These are phyloP conservation scores for Eristalis arbustorum DNA, from an alignment of 2,888 invertebrate genomes.

Conservation along the genomic window DNA sequence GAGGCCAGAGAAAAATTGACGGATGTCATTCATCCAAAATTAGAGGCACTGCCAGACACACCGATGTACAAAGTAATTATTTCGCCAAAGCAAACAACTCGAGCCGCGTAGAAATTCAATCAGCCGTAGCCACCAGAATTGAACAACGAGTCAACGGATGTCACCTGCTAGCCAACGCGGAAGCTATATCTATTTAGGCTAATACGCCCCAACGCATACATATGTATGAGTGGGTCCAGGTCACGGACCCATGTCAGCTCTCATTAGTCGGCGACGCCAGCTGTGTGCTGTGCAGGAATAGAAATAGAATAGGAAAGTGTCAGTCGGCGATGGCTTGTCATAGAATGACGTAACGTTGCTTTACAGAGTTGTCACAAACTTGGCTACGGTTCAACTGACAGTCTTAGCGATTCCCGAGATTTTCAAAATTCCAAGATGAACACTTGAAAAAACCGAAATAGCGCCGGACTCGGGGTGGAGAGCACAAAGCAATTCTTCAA, in stretches of 20 bases:
- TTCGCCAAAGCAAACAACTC: background rate
- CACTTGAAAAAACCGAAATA: background rate
- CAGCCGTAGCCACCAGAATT: background rate
- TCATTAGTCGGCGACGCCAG: background rate
- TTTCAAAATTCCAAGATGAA: background rate
- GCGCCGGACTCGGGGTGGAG: background rate
- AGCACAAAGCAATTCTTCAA: background rate
- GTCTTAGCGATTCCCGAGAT: background rate
- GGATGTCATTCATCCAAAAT: background rate
- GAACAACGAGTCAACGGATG: background rate
- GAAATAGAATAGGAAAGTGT: background rate
- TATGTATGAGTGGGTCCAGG: background rate
- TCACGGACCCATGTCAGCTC: background rate
- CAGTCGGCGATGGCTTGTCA: background rate
- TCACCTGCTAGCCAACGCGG: background rate
- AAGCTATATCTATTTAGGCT: background rate
- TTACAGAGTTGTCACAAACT: background rate
- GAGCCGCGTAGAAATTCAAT: background rate
- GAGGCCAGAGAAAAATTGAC: background rate
- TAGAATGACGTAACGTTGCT: background rate
- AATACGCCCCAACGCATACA: background rate
- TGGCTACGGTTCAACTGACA: background rate
- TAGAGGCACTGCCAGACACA: background rate
- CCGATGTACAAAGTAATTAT: background rate
- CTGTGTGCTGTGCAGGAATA: background rate